A percentile compares a stretch with the other conserved stretches of the same genome.
Conservation (phyloP, 2,113 vertebrate species). For the Saguinus midas region DNA sequence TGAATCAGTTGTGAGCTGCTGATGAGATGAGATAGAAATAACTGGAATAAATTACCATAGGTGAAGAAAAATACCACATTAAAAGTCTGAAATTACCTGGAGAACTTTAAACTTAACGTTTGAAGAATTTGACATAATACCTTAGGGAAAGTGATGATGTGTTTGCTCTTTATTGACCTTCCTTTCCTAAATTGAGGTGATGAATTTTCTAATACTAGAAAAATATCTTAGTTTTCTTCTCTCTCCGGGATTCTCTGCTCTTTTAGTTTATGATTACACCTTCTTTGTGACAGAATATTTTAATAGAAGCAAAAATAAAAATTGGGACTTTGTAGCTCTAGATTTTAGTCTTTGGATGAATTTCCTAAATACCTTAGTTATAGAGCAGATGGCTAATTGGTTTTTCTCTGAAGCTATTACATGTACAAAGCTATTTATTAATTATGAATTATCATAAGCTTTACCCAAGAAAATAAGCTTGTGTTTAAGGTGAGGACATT, state of each 20-base stretch:
- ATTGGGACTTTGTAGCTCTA: neutral
- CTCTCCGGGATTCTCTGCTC: neutral
- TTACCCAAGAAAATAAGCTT: neutral
- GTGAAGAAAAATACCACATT: slow-evolving; percentile 59
- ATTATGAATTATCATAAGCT: neutral
- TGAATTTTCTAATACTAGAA: slow-evolving; percentile 40
- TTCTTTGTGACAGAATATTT: neutral
- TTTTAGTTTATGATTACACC: neutral
- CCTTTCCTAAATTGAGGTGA: slow-evolving; percentile 40
- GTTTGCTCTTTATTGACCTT: slow-evolving; percentile 28
- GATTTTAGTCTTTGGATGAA: neutral
- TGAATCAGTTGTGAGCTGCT: slow-evolving; percentile 43
- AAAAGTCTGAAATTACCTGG: slow-evolving; percentile 58
- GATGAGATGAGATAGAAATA: slow-evolving; percentile 60
- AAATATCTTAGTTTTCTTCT: slow-evolving; percentile 2
- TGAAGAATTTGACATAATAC: neutral
- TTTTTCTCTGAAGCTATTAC: neutral
- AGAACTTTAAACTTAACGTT: slow-evolving; percentile 32
- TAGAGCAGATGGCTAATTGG: neutral
- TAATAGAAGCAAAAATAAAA: neutral
- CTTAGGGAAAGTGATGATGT: slow-evolving; percentile 18
- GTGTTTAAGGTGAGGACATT: neutral
- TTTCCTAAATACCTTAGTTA: slow-evolving; percentile 4
- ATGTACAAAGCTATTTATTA: neutral
- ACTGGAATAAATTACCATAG: slow-evolving; percentile 66